Conservation (phyloP, 2,888 invertebrate genomes). For the Tubulanus polymorphus region DNA sequence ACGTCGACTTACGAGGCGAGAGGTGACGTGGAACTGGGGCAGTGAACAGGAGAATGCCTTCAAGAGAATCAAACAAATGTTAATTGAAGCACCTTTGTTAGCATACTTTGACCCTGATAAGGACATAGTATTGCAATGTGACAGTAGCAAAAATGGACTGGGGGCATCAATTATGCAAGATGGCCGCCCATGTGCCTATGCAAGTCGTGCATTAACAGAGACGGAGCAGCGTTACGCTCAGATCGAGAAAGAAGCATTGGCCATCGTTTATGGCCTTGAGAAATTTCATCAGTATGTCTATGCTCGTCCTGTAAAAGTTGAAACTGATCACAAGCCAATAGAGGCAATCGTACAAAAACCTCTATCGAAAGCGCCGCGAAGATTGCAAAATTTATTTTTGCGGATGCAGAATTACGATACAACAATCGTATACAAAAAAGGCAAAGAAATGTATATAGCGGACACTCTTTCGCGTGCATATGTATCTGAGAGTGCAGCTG, state of each 20-base stretch:
- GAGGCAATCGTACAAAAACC: conserved; percentile 20
- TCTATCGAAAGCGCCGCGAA: conserved; percentile 14
- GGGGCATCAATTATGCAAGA: not conserved
- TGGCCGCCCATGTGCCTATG: not conserved
- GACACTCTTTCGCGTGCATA: conserved; percentile 20
- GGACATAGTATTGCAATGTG: conserved; percentile 1
- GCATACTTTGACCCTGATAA: not conserved
- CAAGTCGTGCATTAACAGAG: conserved; percentile 15
- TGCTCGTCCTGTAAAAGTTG: conserved; percentile 16
- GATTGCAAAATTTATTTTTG: conserved; percentile 26
- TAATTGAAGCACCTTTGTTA: not conserved
- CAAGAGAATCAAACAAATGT: not conserved
- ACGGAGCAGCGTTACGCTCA: conserved; percentile 23
- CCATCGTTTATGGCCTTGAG: conserved; percentile 20
- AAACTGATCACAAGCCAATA: conserved; percentile 24
- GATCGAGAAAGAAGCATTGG: conserved; percentile 26
- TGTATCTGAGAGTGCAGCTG: not conserved
- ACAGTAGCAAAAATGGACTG: not conserved
- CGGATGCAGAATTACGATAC: conserved; percentile 20
- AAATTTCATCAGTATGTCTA: conserved; percentile 23
- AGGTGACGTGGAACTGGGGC: not conserved
- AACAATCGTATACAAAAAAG: conserved; percentile 15
- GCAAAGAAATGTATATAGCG: conserved; percentile 19
- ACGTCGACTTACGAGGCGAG: not conserved
- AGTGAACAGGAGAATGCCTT: not conserved